Evolutionary conservation across 2,113 vertebrate species (phyloP).

Genomic region (Microtus ochrogaster): DNA sequence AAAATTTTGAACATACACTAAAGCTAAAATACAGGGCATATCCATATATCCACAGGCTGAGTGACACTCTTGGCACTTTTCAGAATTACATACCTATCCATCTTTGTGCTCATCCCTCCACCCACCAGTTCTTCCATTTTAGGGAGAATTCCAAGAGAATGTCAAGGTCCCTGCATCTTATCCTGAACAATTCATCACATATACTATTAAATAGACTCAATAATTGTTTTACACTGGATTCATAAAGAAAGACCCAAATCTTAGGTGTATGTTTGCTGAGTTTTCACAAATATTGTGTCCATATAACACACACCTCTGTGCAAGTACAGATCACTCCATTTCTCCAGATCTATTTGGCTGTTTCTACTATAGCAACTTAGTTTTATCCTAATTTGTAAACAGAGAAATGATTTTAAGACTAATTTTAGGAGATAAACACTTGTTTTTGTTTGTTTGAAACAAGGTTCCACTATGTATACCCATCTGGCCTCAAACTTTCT

Average conservation of each 20-base stretch:
- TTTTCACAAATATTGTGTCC: conserved; percentile 15
- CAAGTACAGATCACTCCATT: conserved; percentile 7
- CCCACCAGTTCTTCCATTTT: not conserved
- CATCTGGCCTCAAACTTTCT: not conserved
- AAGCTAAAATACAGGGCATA: not conserved
- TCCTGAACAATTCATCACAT: not conserved
- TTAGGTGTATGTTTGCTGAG: not conserved
- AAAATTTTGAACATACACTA: conserved; percentile 2
- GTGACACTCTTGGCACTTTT: not conserved
- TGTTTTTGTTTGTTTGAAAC: not conserved
- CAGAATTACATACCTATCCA: not conserved
- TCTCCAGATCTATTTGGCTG: not conserved
- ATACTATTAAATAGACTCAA: not conserved
- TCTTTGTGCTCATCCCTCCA: not conserved
- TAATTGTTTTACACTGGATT: not conserved
- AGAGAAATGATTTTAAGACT: conserved; percentile 17
- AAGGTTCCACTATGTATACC: not conserved
- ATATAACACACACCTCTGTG: not conserved
- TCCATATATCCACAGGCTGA: not conserved
- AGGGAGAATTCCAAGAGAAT: not conserved
- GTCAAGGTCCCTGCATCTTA: not conserved
- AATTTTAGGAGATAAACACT: not conserved
- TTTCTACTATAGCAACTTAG: not conserved
- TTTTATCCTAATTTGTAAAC: conserved; percentile 8
- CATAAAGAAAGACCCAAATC: not conserved